Evolutionary conservation across 2,888 invertebrate genomes (phyloP), one percentile per base, ranked within the genome.

Genomic region (Stegana nigrithorax): DNA sequence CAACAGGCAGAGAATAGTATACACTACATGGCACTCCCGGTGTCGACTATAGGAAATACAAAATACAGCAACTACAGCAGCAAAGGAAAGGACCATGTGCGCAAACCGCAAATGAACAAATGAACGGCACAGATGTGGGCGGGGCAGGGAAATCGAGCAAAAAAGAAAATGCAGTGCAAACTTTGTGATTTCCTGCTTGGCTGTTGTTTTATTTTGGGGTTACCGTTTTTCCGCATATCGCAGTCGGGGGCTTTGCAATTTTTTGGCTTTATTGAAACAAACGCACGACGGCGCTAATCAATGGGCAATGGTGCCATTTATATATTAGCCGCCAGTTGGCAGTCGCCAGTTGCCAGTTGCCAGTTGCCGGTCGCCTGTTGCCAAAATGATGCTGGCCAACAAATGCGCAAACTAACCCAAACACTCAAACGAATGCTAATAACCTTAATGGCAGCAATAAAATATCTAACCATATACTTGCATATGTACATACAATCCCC

Each of bases 381-480:
- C 53, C 53, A 55, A 55, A 29, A n/a, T 39, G n/a, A n/a, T n/a
- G 12, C 17, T 32, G 14, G 12, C 12, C 23, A 14, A 42, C 42
- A 42, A 42, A 42, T 42, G 39, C 10, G 14, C 5, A 26, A n/a
- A 55, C 21, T 32, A 8, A 45, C 23, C 32, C 12, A 36, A 10
- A 19, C 51, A 32, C 32, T 4, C 5, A 32, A 2, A 32, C 14
- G 10, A n/a, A 29, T 55, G 53, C 78, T 68, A 77, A 81, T 81
- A 81, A 77, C 73, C 78, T 70, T 81, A 81, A 81, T 81, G 72
- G 80, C 68, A 70, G 76, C 81, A 81, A 77, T 77, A 81, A 77
- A 77, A 77, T 80, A 78, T 74, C 80, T 75, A 75, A 75, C 12
- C 23, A 55, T 55, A 47, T 55, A 26, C 53, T 21, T 39, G n/a